Evolutionary conservation across 2,797 vertebrate species (phyloP), one percentile per base, ranked within the genome.

Genomic region (Tamandua tetradactyla): DNA sequence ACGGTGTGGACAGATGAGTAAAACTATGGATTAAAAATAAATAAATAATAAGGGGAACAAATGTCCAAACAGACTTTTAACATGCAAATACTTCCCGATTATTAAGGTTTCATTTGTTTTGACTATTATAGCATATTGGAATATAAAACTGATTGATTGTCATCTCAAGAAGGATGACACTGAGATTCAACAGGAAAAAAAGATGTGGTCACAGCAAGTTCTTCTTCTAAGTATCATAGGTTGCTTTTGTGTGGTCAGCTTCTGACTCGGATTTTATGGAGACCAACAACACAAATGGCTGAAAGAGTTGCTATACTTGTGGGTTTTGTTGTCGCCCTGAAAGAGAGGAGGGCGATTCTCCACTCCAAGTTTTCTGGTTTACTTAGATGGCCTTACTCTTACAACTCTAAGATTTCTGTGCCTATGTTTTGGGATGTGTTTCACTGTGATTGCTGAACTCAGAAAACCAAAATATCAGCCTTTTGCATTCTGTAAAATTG

Each of bases 401-500:
- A 47, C 15, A 23, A 37, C 2, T 71, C 37, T 55, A 68, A 71
- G 55, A 74, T 13, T 85, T 69, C 23, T 11, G 52, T 20, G 23
- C 32, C 1, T 72, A 13, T 32, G 57, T 40, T 66, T 68, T 49
- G n/a, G 30, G 15, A 57, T 44, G 4, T 15, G n/a, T 87, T 92
- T 78, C 59, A 32, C 12, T 93, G 61, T 47, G 44, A 91, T 55
- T 88, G 12, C n/a, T 69, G 49, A 87, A n/a, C 18, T 68, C 7
- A 9, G 27, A 37, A 69, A 35, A 55, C 32, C 17, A 80, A 92
- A 89, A 27, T 87, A 30, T 40, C 64, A 81, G 20, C 47, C 42
- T n/a, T 84, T 81, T 84, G 27, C 18, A 49, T 79, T 87, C 74
- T 64, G 11, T 52, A 75, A 91, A 96, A 91, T 94, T 91, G 97